phyloP scores from a whole-genome alignment of 2,888 invertebrate species.

The Drosophila ustulata region DNA sequence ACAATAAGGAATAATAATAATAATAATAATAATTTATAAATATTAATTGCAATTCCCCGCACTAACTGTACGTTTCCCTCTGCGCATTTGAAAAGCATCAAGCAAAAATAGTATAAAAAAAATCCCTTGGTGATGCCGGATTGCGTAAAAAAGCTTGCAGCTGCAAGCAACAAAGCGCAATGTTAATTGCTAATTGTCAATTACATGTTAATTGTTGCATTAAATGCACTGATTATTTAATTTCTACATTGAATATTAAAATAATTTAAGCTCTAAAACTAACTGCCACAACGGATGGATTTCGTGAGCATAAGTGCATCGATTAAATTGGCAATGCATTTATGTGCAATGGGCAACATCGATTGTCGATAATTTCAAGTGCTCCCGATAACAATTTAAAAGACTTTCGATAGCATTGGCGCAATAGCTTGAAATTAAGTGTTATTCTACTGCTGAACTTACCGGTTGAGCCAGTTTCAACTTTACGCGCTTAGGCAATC shows the following conservation, averaged over 20 bases:
- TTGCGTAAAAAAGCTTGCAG: not conserved
- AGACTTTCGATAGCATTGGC: not conserved
- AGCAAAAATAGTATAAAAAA: not conserved
- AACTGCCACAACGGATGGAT: not conserved
- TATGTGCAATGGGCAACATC: too few species aligned
- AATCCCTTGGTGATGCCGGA: not conserved
- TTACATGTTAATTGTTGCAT: too few species aligned
- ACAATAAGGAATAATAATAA: not conserved
- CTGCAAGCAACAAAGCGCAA: not conserved
- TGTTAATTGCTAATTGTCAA: too few species aligned
- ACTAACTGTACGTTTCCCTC: not conserved
- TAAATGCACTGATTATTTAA: too few species aligned
- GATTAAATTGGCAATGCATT: too few species aligned
- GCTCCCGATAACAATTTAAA: not conserved
- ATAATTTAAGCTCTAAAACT: not conserved
- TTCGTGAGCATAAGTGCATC: not conserved
- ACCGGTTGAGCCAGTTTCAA: conserved; percentile 74
- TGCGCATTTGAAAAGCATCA: not conserved
- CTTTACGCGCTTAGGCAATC: conserved; percentile 86
- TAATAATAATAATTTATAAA: too few species aligned
- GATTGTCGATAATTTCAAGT: not conserved
- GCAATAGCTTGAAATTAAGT: too few species aligned
- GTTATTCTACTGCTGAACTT: conserved; percentile 25
- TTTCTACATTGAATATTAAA: not conserved
- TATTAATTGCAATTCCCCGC: too few species aligned